Conservation (phyloP, 2,888 invertebrate genomes). For the Embidobia sp. region DNA sequence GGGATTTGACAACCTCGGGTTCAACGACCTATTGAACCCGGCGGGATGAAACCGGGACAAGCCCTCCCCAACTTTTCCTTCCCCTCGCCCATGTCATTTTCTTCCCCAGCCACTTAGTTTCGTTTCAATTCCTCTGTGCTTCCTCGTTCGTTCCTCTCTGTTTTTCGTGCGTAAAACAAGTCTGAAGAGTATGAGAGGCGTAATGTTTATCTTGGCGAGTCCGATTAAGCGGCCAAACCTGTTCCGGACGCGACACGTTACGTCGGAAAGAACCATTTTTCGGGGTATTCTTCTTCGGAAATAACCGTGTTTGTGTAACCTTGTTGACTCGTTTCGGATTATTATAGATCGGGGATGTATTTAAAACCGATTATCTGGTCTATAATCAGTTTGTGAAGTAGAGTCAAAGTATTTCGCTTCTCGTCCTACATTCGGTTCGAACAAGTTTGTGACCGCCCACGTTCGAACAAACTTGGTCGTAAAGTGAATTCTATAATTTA, state of each 20-base stretch:
- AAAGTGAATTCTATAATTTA: too few species aligned
- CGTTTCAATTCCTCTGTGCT: not conserved
- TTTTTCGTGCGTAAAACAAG: constrained; percentile 11
- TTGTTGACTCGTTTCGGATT: constrained; percentile 18
- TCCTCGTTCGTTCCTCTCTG: constrained; percentile 5
- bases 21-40: constrained; percentile 62
- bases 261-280: constrained; percentile 30
- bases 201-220: constrained; percentile 59
- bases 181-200: constrained; percentile 17
- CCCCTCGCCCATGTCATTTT: too few species aligned
- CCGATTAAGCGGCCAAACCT: constrained; percentile 19
- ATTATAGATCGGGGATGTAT: constrained; percentile 12
- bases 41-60: constrained; percentile 14
- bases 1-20: constrained; percentile 49
- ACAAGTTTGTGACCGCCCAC: too few species aligned
- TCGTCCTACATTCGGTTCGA: too few species aligned
- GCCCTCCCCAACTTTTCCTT: constrained; percentile 16
- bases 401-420: too few species aligned
- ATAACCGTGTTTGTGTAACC: constrained; percentile 40
- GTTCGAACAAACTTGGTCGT: too few species aligned
- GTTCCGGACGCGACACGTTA: constrained; percentile 25
- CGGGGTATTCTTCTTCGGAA: constrained; percentile 14
- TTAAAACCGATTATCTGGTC: not conserved
- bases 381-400: too few species aligned
- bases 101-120: too few species aligned